A percentile compares a stretch with the other conserved stretches of the same genome.
These are phyloP conservation scores for Pholis gunnellus DNA, from an alignment of 2,113 vertebrate genomes.

Conservation along the genomic window DNA sequence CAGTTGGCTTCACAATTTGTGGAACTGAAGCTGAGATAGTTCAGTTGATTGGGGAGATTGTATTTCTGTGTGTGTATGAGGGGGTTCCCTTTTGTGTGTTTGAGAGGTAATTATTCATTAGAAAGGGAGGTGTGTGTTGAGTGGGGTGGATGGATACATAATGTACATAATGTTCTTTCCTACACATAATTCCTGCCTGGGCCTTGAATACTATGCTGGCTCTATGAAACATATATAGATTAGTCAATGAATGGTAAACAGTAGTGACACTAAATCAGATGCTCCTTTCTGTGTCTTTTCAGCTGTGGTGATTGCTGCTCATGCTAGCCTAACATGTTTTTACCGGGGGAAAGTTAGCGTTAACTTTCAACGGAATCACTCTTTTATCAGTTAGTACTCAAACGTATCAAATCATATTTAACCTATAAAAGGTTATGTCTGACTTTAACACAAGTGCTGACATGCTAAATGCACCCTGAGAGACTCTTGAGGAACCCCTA, in stretches of 20 bases:
- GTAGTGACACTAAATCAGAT: neutral
- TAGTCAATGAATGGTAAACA: neutral
- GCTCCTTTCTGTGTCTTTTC: neutral
- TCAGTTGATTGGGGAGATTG: conserved; percentile 20
- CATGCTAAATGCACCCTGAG: neutral
- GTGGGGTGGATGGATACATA: neutral
- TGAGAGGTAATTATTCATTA: conserved; percentile 8
- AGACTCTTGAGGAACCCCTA: neutral
- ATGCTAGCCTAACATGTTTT: neutral
- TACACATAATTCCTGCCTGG: neutral
- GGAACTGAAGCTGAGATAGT: conserved; percentile 28
- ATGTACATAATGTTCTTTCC: neutral
- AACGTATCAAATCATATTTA: neutral
- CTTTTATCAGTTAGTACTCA: neutral
- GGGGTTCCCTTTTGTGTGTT: conserved; percentile 6
- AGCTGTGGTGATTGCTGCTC: neutral
- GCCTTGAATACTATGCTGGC: neutral
- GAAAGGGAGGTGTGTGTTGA: neutral
- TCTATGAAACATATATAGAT: neutral
- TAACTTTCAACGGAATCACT: neutral
- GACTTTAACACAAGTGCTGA: neutral
- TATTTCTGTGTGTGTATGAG: neutral
- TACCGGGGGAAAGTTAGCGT: neutral
- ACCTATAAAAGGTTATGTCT: neutral
- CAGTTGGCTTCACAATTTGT: conserved; percentile 50